These are phyloP conservation scores for Pseudomyrmex concolor DNA, from an alignment of 1,140 invertebrate genomes.

Conservation along the genomic window DNA sequence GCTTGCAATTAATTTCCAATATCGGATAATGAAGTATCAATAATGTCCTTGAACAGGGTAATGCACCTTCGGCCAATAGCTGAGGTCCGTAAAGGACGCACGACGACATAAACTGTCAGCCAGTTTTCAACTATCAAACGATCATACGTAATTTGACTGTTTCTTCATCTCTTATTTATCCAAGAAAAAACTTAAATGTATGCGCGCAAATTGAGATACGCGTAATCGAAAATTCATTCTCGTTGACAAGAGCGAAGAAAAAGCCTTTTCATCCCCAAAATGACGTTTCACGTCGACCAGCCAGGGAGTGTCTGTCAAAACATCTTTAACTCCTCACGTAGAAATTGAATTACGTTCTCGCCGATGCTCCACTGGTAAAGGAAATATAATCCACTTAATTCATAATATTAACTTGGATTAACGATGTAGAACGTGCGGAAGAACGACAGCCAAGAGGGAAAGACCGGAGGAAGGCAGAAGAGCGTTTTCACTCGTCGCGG, in stretches of 20 bases:
- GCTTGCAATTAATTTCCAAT: slow-evolving; percentile 66
- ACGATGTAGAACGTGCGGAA: slow-evolving; percentile 41
- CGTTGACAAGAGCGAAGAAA: not conserved
- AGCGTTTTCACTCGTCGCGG: slow-evolving; percentile 40
- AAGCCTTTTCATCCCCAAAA: not conserved
- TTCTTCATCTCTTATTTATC: not conserved
- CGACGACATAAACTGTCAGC: slow-evolving; percentile 36
- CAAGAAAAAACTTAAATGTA: slow-evolving; percentile 16
- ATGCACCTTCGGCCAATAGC: slow-evolving; percentile 45
- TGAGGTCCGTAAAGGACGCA: slow-evolving; percentile 27
- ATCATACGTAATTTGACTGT: slow-evolving; percentile 26
- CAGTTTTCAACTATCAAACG: slow-evolving; percentile 47
- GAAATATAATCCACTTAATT: slow-evolving; percentile 59
- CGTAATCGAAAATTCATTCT: not conserved
- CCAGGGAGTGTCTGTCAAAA: slow-evolving; percentile 17
- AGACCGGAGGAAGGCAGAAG: not conserved
- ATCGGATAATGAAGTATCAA: slow-evolving; percentile 69
- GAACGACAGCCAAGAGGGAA: slow-evolving; percentile 2
- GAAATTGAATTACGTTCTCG: slow-evolving; percentile 51
- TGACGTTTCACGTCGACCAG: too few species aligned
- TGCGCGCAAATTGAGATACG: not conserved
- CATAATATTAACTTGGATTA: slow-evolving; percentile 52
- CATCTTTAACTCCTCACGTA: slow-evolving; percentile 31
- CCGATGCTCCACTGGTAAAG: slow-evolving; percentile 32
- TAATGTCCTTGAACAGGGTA: slow-evolving; percentile 56